Conservation (phyloP, 2,888 invertebrate genomes). For the Antitype chi region DNA sequence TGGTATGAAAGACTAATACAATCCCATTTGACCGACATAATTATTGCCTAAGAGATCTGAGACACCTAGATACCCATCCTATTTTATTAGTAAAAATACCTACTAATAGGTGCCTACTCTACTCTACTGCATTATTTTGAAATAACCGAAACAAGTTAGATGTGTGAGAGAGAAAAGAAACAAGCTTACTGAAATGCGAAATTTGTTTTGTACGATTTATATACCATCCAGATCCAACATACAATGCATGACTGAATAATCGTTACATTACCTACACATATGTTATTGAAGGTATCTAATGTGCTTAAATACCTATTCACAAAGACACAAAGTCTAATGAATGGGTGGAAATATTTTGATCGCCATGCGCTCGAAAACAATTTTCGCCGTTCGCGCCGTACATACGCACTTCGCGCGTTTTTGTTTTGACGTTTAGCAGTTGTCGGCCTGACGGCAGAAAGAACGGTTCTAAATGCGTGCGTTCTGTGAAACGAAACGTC, state of each 20-base stretch:
- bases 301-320: neutral
- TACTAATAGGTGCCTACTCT: neutral
- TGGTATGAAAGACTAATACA: neutral
- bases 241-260: neutral
- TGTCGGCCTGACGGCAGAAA: constrained; percentile 81
- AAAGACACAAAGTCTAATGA: constrained; percentile 19
- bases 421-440: constrained; percentile 79
- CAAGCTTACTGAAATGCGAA: neutral
- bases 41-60: neutral
- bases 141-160: neutral
- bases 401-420: constrained; percentile 75
- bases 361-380: constrained; percentile 57
- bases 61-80: neutral
- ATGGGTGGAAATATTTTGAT: constrained; percentile 29
- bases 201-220: neutral
- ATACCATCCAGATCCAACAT: neutral
- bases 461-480: constrained; percentile 73
- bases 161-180: neutral
- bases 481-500: constrained; percentile 82
- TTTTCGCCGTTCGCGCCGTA: constrained; percentile 71
- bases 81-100: neutral
- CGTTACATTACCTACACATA: neutral
- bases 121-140: neutral
- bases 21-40: neutral
- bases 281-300: neutral